phyloP scores from a whole-genome alignment of 2,888 invertebrate species.

The Orchesella flavescens region DNA sequence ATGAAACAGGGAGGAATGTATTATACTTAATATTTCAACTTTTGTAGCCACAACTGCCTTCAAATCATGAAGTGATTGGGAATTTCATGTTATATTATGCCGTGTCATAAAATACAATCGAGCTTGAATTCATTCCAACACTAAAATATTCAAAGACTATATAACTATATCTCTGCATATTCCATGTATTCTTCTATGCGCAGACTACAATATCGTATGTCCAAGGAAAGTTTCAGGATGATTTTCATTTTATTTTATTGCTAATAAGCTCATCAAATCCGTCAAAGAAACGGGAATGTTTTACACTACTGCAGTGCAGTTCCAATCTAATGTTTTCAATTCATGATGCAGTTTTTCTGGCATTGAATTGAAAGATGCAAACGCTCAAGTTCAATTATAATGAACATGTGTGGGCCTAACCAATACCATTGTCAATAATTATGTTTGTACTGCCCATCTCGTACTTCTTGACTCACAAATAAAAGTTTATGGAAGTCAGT shows the following conservation, averaged over 20 bases:
- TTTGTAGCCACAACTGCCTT: no score
- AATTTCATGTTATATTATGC: no score
- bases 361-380: background rate
- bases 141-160: no score
- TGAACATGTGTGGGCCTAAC: constrained; percentile 42
- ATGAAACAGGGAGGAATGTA: no score
- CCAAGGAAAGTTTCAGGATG: background rate
- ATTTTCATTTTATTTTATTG: background rate
- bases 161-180: no score
- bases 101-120: no score
- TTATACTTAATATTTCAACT: no score
- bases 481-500: background rate
- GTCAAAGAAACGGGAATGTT: background rate
- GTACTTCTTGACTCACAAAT: background rate
- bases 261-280: background rate
- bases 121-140: no score
- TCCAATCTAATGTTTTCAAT: background rate
- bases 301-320: background rate
- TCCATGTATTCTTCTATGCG: no score
- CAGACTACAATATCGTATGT: no score
- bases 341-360: background rate
- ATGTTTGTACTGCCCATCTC: constrained; percentile 23
- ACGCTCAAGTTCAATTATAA: constrained; percentile 19
- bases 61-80: no score
- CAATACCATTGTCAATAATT: constrained; percentile 53